Conservation (phyloP, 2,888 invertebrate species). For the Zele albiditarsus region DNA sequence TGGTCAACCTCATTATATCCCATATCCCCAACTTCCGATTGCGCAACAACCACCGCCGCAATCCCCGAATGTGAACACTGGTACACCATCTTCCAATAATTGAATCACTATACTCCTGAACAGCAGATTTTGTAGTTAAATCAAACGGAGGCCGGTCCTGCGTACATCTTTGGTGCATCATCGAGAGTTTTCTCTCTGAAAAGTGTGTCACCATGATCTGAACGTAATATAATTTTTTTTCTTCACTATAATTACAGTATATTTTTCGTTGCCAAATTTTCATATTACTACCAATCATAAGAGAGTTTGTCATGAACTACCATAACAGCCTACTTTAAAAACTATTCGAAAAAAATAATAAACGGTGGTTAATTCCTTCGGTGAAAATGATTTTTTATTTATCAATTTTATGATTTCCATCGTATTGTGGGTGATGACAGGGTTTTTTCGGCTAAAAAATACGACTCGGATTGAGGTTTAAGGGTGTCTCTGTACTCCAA, state of each 20-base stretch:
- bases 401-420: constrained; percentile 56
- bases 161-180: not conserved
- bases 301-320: not conserved
- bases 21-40: constrained; percentile 48
- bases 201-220: not conserved
- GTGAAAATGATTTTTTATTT: not conserved
- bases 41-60: constrained; percentile 38
- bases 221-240: not conserved
- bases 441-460: constrained; percentile 83
- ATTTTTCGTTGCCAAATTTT: not conserved
- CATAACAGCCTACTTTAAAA: not conserved
- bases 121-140: not conserved
- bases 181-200: not conserved
- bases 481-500: constrained; percentile 79
- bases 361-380: not conserved
- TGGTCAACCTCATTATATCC: constrained; percentile 58
- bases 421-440: constrained; percentile 73
- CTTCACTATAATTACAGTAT: not conserved
- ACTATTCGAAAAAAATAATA: not conserved
- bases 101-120: not conserved
- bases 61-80: not conserved
- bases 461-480: constrained; percentile 80
- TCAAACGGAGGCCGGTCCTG: constrained; percentile 9
- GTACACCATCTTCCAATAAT: not conserved
- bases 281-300: not conserved